phyloP scores from a whole-genome alignment of 2,888 invertebrate genomes.

The Geophilus truncorum region DNA sequence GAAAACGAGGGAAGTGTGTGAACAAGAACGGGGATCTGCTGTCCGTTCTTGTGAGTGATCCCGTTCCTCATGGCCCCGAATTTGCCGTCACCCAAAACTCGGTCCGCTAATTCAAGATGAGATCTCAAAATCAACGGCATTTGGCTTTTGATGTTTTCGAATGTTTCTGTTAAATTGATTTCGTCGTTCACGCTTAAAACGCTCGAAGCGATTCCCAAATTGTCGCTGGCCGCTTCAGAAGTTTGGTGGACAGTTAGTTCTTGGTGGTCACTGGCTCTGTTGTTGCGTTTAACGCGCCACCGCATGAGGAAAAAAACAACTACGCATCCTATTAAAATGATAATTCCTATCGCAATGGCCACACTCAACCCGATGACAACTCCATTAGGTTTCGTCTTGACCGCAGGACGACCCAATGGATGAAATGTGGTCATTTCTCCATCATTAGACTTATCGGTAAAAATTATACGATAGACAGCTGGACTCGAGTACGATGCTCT shows the following conservation, averaged over 20 bases:
- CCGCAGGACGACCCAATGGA: background rate
- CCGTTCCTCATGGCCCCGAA: conserved; percentile 74
- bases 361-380: conserved; percentile 54
- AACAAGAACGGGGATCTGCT: conserved; percentile 56
- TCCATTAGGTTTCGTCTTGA: conserved; percentile 37
- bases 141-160: conserved; percentile 67
- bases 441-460: background rate
- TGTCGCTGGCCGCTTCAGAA: conserved; percentile 62
- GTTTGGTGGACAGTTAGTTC: conserved; percentile 67
- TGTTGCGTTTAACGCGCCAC: conserved; percentile 47
- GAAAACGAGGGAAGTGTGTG: conserved; percentile 56
- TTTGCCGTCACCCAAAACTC: conserved; percentile 66
- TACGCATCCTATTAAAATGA: conserved; percentile 60
- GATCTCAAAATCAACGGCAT: conserved; percentile 69
- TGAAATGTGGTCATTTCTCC: background rate
- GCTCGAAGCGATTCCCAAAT: conserved; percentile 54
- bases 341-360: conserved; percentile 65
- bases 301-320: conserved; percentile 60
- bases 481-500: conserved; percentile 38
- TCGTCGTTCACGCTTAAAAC: conserved; percentile 40
- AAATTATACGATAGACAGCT: background rate
- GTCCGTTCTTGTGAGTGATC: conserved; percentile 60
- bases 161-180: conserved; percentile 57
- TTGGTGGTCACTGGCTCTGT: conserved; percentile 56
- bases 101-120: conserved; percentile 63